Evolutionary conservation across 2,113 vertebrate species (phyloP).

Genomic region (Colinus virginianus): DNA sequence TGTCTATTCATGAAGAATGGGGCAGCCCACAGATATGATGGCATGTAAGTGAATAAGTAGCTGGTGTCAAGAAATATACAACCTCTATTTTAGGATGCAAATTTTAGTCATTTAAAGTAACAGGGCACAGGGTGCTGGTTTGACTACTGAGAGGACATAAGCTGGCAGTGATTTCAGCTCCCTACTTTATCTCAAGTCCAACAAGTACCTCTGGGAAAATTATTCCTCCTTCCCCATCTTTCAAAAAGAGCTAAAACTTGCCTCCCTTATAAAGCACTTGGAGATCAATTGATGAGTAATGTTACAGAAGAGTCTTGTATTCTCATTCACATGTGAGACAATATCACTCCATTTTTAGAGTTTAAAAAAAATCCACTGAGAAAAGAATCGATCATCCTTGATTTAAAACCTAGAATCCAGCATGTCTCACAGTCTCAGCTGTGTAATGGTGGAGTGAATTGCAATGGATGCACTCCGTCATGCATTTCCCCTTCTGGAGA

Average conservation of each 20-base stretch:
- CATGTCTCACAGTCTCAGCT: neutral
- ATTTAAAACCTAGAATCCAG: neutral
- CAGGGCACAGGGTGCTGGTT: neutral
- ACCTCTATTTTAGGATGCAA: neutral
- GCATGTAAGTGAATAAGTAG: rapidly evolving
- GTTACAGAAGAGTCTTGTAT: neutral
- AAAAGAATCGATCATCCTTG: neutral
- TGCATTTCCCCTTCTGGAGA: neutral
- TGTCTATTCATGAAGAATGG: rapidly evolving
- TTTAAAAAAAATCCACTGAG: neutral
- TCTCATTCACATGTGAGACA: neutral
- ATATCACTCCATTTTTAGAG: neutral
- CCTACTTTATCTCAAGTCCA: neutral
- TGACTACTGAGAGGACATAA: neutral
- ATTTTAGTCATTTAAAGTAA: neutral
- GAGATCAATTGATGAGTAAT: neutral
- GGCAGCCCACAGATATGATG: neutral
- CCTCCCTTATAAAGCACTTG: neutral
- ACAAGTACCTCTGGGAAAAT: neutral
- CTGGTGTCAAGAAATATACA: neutral
- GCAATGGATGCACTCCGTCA: rapidly evolving
- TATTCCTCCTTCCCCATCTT: neutral
- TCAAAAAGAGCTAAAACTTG: neutral
- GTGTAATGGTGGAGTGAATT: neutral
- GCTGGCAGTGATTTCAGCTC: neutral